These are phyloP conservation scores for Euzophera pinguis DNA, from an alignment of 2,888 invertebrate genomes.

Conservation along the genomic window DNA sequence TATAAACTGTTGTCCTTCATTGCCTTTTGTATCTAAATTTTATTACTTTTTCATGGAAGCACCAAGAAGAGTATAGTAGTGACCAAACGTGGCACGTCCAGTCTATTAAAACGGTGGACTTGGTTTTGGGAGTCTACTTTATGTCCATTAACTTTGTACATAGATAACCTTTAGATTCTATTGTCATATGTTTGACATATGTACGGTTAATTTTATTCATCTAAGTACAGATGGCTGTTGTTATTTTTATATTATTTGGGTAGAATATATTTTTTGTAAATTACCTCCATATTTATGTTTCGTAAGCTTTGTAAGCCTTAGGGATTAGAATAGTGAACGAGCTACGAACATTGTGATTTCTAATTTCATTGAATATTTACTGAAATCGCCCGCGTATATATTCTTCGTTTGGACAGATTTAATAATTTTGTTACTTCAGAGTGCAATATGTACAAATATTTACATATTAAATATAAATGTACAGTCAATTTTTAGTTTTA, in stretches of 20 bases:
- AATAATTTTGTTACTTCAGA: slow-evolving; percentile 80
- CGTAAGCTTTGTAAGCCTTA: slow-evolving; percentile 76
- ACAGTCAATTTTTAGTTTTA: slow-evolving; percentile 78
- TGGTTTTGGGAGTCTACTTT: slow-evolving; percentile 40
- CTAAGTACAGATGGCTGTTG: slow-evolving; percentile 80
- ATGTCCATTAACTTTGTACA: slow-evolving; percentile 69
- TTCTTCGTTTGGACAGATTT: slow-evolving; percentile 70
- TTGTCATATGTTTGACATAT: slow-evolving; percentile 79
- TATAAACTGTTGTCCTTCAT: slow-evolving; percentile 43
- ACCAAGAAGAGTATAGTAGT: slow-evolving; percentile 51
- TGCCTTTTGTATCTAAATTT: slow-evolving; percentile 46
- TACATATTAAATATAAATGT: slow-evolving; percentile 77
- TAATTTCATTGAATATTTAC: slow-evolving; percentile 67
- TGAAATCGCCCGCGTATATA: slow-evolving; percentile 63
- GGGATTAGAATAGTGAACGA: slow-evolving; percentile 73
- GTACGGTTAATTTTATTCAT: slow-evolving; percentile 78
- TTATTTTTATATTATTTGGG: slow-evolving; percentile 80
- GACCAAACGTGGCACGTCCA: slow-evolving; percentile 70
- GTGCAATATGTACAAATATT: slow-evolving; percentile 88
- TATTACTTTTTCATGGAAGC: slow-evolving; percentile 35
- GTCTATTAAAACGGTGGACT: slow-evolving; percentile 54
- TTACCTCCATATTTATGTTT: slow-evolving; percentile 79
- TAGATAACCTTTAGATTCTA: slow-evolving; percentile 74
- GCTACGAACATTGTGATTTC: slow-evolving; percentile 76
- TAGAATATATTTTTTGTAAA: slow-evolving; percentile 80